These are phyloP conservation scores for Daphoenositta chrysoptera DNA, from an alignment of 2,113 vertebrate species.

Conservation along the genomic window DNA sequence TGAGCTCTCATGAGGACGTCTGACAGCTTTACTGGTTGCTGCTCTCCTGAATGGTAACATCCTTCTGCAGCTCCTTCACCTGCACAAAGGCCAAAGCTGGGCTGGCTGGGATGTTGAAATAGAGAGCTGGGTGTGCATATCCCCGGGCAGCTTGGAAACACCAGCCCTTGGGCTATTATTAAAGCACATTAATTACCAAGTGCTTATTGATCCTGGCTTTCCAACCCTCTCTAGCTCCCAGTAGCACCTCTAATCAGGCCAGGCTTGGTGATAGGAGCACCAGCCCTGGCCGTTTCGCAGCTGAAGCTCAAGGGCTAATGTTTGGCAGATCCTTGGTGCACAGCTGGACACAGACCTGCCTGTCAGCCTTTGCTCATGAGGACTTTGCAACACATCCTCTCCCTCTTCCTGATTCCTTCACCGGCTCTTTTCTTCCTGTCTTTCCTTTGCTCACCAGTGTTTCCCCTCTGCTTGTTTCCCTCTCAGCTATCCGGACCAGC, in stretches of 20 bases:
- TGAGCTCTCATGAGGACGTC: rapidly evolving
- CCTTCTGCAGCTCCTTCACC: neutral
- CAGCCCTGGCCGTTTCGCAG: neutral
- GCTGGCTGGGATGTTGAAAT: neutral
- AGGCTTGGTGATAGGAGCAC: neutral
- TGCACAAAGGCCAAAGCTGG: neutral
- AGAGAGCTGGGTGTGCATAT: rapidly evolving
- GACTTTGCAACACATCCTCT: neutral
- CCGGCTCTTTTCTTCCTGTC: neutral
- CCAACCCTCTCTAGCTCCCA: neutral
- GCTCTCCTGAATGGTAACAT: rapidly evolving
- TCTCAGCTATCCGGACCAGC: neutral
- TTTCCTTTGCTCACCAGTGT: neutral
- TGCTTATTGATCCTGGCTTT: slow-evolving; percentile 4
- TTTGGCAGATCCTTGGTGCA: neutral
- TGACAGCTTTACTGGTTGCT: neutral
- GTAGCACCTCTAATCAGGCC: neutral
- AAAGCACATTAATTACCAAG: slow-evolving; percentile 23
- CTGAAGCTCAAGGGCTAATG: neutral
- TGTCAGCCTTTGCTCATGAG: neutral
- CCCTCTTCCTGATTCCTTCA: neutral
- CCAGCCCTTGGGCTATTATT: neutral
- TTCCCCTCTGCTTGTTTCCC: neutral
- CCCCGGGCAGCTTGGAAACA: neutral
- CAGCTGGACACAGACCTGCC: neutral